phyloP scores from a whole-genome alignment of 2,888 invertebrate genomes.

The Drosophila birchii region DNA sequence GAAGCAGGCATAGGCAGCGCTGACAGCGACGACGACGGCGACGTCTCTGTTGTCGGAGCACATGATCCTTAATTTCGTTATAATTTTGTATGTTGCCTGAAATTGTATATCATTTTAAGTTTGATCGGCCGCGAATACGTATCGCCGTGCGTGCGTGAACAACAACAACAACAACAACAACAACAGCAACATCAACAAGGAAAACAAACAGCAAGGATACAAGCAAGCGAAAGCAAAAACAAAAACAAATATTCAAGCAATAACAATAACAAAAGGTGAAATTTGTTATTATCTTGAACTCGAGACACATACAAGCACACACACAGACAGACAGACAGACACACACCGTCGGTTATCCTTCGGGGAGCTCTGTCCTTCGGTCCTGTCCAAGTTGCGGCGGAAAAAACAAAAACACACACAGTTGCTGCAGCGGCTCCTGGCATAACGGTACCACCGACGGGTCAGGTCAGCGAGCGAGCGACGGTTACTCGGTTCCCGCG shows the following conservation, averaged over 20 bases:
- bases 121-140: constrained; percentile 85
- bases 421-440: constrained; percentile 33
- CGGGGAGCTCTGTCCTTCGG: constrained; percentile 18
- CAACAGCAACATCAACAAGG: constrained; percentile 43
- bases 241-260: constrained; percentile 6
- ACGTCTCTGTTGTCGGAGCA: constrained; percentile 64
- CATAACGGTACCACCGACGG: constrained; percentile 37
- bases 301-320: not conserved
- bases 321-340: not conserved
- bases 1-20: constrained; percentile 12
- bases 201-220: not conserved
- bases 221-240: constrained; percentile 5
- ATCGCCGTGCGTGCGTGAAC: constrained; percentile 75
- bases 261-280: constrained; percentile 14
- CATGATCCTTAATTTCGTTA: constrained; percentile 85
- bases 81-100: constrained; percentile 83
- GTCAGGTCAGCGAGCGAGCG: constrained; percentile 12
- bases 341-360: constrained; percentile 9
- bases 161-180: constrained; percentile 42
- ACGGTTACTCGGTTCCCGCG: constrained; percentile 6
- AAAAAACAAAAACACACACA: constrained; percentile 37
- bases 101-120: constrained; percentile 85
- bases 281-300: constrained; percentile 16
- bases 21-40: constrained; percentile 24
- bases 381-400: constrained; percentile 24